Conservation (phyloP, 2,888 invertebrate species). For the Hoplodrina ambigua region DNA sequence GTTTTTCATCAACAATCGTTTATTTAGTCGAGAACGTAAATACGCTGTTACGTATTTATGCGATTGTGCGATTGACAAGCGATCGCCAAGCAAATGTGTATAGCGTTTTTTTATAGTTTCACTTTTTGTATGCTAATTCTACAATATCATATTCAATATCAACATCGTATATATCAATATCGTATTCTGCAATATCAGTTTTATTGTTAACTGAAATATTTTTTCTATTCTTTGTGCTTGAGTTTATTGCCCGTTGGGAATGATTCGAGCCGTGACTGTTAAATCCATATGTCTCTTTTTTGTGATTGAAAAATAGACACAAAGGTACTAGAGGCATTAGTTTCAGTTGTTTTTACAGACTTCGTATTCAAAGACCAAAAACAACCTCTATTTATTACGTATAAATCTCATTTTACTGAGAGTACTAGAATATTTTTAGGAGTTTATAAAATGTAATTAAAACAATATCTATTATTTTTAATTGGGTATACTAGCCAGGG, state of each 20-base stretch:
- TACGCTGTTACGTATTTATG: conserved; percentile 17
- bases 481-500: too few relatives aligned
- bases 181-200: neutral
- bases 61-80: conserved; percentile 29
- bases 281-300: neutral
- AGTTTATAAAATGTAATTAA: too few relatives aligned
- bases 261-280: neutral
- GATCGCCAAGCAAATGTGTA: neutral
- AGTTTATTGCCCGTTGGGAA: neutral
- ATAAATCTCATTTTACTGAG: too few relatives aligned
- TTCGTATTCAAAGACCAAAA: neutral
- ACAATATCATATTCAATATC: neutral
- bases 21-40: conserved; percentile 14
- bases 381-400: neutral
- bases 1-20: conserved; percentile 32
- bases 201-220: conserved; percentile 6
- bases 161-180: too few relatives aligned
- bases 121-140: conserved; percentile 1
- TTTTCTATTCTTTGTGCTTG: conserved; percentile 3
- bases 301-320: neutral
- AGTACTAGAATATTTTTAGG: too few relatives aligned
- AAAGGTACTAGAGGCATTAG: too few relatives aligned
- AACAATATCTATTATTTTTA: too few relatives aligned
- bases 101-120: neutral
- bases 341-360: neutral